Conservation (phyloP, 2,113 vertebrate genomes). For the Ornithorhynchus anatinus region DNA sequence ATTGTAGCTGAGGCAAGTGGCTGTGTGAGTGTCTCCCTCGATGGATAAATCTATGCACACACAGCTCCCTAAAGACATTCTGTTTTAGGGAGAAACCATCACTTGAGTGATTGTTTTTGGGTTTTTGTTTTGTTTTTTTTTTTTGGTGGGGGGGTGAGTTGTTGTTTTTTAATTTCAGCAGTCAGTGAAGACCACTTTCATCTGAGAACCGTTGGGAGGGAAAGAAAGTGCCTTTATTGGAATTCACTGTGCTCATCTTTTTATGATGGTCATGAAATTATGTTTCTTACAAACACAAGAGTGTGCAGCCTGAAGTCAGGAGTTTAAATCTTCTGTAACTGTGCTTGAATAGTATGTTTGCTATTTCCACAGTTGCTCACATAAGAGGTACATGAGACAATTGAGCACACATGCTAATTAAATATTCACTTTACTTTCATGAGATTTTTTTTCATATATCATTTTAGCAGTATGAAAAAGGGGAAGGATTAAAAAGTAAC, state of each 20-base stretch:
- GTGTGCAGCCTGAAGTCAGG: not conserved
- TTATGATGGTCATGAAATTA: slow-evolving; percentile 13
- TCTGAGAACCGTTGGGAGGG: slow-evolving; percentile 16
- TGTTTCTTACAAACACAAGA: slow-evolving; percentile 20
- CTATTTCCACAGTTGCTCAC: slow-evolving; percentile 8
- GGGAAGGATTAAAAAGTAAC: not conserved
- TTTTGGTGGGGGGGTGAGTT: no score
- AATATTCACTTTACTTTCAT: slow-evolving; percentile 4
- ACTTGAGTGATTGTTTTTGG: no score
- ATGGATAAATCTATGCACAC: slow-evolving; percentile 32
- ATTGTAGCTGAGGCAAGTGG: slow-evolving; percentile 55
- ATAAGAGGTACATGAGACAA: slow-evolving; percentile 17
- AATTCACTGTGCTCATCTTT: not conserved
- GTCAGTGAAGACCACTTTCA: slow-evolving; percentile 10
- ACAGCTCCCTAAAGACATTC: slow-evolving; percentile 44
- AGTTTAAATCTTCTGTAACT: not conserved
- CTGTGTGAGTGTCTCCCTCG: slow-evolving; percentile 39
- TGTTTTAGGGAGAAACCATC: slow-evolving; percentile 37
- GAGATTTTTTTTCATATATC: slow-evolving; percentile 4
- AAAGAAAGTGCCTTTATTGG: slow-evolving; percentile 10
- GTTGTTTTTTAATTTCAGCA: slow-evolving; percentile 10
- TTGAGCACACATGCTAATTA: not conserved
- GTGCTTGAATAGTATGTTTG: not conserved
- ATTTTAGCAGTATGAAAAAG: not conserved
- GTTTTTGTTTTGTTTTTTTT: slow-evolving; percentile 31